phyloP scores from a whole-genome alignment of 2,888 invertebrate genomes.

The Trachelus tabidus region DNA sequence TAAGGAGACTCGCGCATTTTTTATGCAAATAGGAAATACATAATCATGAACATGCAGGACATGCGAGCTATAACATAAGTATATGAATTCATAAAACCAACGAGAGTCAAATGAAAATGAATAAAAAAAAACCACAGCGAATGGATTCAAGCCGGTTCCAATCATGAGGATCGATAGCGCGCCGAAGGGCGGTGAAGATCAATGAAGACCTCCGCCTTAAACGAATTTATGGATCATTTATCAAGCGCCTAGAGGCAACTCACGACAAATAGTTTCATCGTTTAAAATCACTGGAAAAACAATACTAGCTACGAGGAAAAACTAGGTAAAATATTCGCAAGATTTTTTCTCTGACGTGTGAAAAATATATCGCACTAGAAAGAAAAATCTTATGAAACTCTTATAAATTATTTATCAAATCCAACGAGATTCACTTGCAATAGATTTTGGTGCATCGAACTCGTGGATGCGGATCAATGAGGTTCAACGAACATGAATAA shows the following conservation, averaged over 20 bases:
- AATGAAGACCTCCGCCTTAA: background rate
- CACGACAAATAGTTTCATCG: background rate
- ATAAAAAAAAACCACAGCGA: background rate
- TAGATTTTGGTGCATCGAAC: background rate
- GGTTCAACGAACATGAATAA: background rate
- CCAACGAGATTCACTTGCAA: background rate
- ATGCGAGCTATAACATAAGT: background rate
- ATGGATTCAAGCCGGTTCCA: background rate
- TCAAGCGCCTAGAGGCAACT: background rate
- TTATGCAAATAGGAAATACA: background rate
- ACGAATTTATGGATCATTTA: conserved; percentile 6
- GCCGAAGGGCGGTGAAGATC: conserved; percentile 1
- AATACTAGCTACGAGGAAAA: background rate
- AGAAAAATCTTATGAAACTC: background rate
- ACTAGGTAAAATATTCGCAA: background rate
- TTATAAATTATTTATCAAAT: background rate
- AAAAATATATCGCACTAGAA: background rate
- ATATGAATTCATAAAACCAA: background rate
- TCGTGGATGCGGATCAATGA: background rate
- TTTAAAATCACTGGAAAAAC: background rate
- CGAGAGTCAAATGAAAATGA: background rate
- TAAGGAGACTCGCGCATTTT: too few species aligned
- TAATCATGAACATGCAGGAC: background rate
- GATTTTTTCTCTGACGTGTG: background rate
- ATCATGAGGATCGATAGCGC: background rate